These are phyloP conservation scores for Labeo rohita DNA, from an alignment of 2,113 vertebrate species.

Conservation along the genomic window DNA sequence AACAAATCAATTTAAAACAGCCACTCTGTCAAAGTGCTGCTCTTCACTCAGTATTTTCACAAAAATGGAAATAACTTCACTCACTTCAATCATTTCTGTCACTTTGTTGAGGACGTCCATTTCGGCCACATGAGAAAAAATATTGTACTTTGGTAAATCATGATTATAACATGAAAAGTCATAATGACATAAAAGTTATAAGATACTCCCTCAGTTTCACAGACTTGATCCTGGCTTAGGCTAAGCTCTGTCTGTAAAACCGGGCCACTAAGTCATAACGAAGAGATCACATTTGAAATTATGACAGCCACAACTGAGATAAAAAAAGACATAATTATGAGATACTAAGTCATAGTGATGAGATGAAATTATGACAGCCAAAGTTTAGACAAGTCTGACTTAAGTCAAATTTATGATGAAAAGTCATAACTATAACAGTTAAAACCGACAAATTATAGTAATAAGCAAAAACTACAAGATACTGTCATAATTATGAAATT, in stretches of 20 bases:
- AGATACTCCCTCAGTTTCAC: too few relatives aligned
- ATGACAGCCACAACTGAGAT: neutral
- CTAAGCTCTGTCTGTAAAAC: too few relatives aligned
- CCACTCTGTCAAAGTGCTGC: neutral
- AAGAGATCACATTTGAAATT: neutral
- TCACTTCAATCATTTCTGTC: neutral
- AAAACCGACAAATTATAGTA: neutral
- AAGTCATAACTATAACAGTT: neutral
- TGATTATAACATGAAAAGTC: neutral
- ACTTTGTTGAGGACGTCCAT: neutral
- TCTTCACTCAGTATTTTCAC: neutral
- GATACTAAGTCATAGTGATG: too few relatives aligned
- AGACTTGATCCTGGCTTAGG: too few relatives aligned
- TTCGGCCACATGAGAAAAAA: neutral
- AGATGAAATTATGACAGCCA: neutral
- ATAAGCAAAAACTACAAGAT: neutral
- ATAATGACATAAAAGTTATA: neutral
- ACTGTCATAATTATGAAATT: neutral
- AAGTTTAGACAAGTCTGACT: neutral
- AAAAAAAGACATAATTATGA: too few relatives aligned
- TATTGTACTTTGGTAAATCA: neutral
- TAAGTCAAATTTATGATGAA: neutral
- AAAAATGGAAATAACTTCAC: neutral
- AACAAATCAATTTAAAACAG: slow-evolving; percentile 18
- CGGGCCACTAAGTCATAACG: too few relatives aligned